Evolutionary conservation across 2,113 vertebrate genomes (phyloP), one percentile per base, ranked within the genome.

Genomic region (Rousettus leschenaultii): DNA sequence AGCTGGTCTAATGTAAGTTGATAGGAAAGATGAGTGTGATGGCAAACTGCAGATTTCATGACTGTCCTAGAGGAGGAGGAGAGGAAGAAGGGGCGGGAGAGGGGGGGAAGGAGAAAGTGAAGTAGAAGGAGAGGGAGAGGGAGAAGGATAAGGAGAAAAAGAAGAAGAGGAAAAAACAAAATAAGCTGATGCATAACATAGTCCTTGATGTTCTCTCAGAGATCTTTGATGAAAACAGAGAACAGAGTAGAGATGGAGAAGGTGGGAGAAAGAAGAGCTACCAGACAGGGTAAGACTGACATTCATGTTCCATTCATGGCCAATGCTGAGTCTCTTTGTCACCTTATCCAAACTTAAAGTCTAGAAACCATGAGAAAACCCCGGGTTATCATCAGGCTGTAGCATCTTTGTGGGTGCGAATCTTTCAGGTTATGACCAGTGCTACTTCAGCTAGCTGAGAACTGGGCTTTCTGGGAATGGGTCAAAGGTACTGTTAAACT

Each of bases 11-110:
- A 61, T 19, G 14, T 43, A 53, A 73, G 16, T 10, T 28, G 43
- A 51, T 7, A 5, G 1, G 24, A 9, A 75, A 14, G 2, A 30
- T 43, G 6, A 59, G 6, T 4, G 8, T 21, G 0, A 4, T 45
- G 13, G 22, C 18, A 73, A 61, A 53, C 7, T 30, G 30, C 15
- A 71, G 82, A 33, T 13, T 11, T 8, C 2, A 1, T 22, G 45
- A 19, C 57, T 24, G 21, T 26, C 2, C 28, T 19, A n/a, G 33
- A 70, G 15, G 5, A n/a, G 38, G 53, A 61, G 18, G 5, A 19
- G 48, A 13, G 13, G 48, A 14, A 45, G 45, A 45, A 45, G 45
- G 12, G 45, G 45, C 10, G 11, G 10, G 10, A 45, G 45, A 12
- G 45, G 3, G 45, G 9, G 45, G 3, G 6, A 45, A 45, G 9